Percentiles rank a stretch among this genome's conserved stretches.
Conservation (phyloP, 2,797 vertebrate species). For the Sphenopsis melanotis region DNA sequence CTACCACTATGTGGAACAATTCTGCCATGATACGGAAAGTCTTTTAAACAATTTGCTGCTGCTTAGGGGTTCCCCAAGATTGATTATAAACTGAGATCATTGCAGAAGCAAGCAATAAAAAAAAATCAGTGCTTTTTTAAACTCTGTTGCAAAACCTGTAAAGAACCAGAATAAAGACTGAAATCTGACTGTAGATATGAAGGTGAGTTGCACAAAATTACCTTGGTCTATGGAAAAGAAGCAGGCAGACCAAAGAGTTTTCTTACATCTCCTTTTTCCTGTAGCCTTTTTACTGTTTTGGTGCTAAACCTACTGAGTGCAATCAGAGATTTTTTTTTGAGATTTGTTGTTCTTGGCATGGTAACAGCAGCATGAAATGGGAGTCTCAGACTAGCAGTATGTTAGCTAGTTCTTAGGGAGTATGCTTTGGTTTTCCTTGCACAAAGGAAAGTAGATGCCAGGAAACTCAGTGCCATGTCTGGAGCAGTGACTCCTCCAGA, state of each 20-base stretch:
- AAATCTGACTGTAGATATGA: neutral
- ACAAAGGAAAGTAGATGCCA: neutral
- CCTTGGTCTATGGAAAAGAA: neutral
- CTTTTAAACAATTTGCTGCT: constrained; percentile 19
- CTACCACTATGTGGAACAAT: neutral
- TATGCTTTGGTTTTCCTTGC: neutral
- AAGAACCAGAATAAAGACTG: neutral
- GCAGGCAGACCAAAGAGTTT: neutral
- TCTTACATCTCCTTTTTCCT: neutral
- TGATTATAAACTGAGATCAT: neutral
- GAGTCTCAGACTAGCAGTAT: neutral
- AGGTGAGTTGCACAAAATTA: neutral
- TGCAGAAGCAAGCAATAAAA: neutral
- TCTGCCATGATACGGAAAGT: neutral
- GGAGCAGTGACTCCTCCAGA: neutral
- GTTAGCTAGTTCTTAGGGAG: neutral
- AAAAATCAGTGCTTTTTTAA: neutral
- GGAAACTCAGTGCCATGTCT: neutral
- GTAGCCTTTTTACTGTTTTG: neutral
- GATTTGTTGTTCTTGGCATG: neutral
- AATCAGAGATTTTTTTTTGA: neutral
- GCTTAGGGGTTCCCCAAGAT: neutral
- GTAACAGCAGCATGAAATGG: neutral
- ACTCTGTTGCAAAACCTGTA: neutral
- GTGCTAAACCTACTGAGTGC: neutral